A percentile compares a stretch with the other conserved stretches of the same genome.
These are phyloP conservation scores for Hyles euphorbiae DNA, from an alignment of 1,140 invertebrate genomes.

Conservation along the genomic window DNA sequence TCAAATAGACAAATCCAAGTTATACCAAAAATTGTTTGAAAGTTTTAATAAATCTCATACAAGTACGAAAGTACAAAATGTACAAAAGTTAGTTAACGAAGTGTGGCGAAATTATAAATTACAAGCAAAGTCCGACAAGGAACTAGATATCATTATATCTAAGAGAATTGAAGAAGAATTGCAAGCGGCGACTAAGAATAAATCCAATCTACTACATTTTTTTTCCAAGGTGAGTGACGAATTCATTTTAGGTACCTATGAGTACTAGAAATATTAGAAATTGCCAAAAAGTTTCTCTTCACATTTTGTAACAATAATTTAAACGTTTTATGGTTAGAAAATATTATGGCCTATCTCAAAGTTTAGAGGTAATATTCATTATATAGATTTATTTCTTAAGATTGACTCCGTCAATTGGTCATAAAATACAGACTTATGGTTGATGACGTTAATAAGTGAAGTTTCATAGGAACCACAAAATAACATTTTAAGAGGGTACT, in stretches of 20 bases:
- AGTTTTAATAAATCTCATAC: slow-evolving; percentile 34
- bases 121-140: slow-evolving; percentile 33
- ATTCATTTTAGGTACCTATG: too few relatives aligned
- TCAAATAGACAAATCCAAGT: slow-evolving; percentile 34
- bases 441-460: too few relatives aligned
- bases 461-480: too few relatives aligned
- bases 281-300: slow-evolving; percentile 5
- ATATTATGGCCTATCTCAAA: slow-evolving; percentile 8
- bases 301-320: too few relatives aligned
- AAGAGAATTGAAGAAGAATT: slow-evolving; percentile 31
- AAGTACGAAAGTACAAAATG: slow-evolving; percentile 32
- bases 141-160: slow-evolving; percentile 37
- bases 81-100: slow-evolving; percentile 38
- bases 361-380: slow-evolving; percentile 3
- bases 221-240: slow-evolving; percentile 22
- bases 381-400: slow-evolving; percentile 8
- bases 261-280: not conserved
- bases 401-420: slow-evolving; percentile 6
- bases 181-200: slow-evolving; percentile 30
- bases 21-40: slow-evolving; percentile 36
- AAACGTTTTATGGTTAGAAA: slow-evolving; percentile 6
- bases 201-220: slow-evolving; percentile 25
- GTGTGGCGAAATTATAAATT: slow-evolving; percentile 36
- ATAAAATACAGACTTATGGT: slow-evolving; percentile 8
- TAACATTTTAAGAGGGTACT: too few relatives aligned